Evolutionary conservation across 2,888 invertebrate genomes (phyloP), one percentile per base, ranked within the genome.

Genomic region (Panopea generosa): DNA sequence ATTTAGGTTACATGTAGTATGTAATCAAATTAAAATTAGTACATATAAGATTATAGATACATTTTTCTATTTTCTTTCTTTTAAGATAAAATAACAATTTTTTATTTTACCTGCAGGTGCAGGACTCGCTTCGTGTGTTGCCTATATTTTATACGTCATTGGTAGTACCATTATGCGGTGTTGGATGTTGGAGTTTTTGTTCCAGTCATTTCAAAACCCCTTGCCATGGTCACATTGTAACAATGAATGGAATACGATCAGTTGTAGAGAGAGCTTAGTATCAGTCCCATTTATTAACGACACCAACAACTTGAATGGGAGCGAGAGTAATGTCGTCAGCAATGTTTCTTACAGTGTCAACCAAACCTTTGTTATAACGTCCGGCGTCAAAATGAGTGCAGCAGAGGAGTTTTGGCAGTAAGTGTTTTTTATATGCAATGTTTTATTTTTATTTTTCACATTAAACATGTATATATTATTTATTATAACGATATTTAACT

Each of bases 321-420:
- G n/a, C n/a, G n/a, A n/a, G n/a, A n/a, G n/a, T n/a, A n/a, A n/a
- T n/a, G n/a, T n/a, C n/a, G n/a, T n/a, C 20, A 69, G n/a, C n/a
- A n/a, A n/a, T n/a, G n/a, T n/a, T n/a, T n/a, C n/a, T n/a, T n/a
- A n/a, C n/a, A n/a, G n/a, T n/a, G n/a, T n/a, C n/a, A n/a, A n/a
- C n/a, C n/a, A n/a, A n/a, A n/a, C n/a, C n/a, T n/a, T n/a, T n/a
- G n/a, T n/a, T n/a, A n/a, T n/a, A n/a, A n/a, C 45, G 6, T 9
- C 16, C 16, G 45, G 16, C 45, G 7, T 16, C 3, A 20, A 16
- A n/a, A 70, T 76, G 76, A 71, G 73, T 14, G 27, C 77, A 2
- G 70, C 52, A 29, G 77, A 78, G 24, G 77, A 78, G 55, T 78
- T 66, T 49, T 78, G 77, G 77, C 73, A 73, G 77, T 78, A 57